A percentile compares a stretch with the other conserved stretches of the same genome.
Evolutionary conservation across 2,113 vertebrate species (phyloP).

Genomic region (Pungitius pungitius): DNA sequence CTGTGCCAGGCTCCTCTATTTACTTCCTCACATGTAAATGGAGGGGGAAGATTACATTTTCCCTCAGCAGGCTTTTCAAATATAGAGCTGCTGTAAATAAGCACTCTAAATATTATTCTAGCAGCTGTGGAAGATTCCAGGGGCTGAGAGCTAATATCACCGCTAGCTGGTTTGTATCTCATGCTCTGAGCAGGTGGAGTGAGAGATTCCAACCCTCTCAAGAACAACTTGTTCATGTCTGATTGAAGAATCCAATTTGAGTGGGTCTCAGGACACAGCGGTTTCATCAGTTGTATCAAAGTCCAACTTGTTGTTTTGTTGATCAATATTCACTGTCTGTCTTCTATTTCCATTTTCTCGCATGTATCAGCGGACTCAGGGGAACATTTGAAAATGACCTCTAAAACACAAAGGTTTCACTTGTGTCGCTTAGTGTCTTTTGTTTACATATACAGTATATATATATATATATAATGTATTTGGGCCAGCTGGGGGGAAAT

Average conservation of each 20-base stretch:
- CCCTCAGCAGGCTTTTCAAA: constrained; percentile 45
- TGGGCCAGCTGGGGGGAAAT: constrained; percentile 23
- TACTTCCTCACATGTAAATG: constrained; percentile 60
- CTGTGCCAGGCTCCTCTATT: constrained; percentile 52
- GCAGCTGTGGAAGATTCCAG: constrained; percentile 50
- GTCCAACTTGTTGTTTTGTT: constrained; percentile 32
- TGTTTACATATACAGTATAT: constrained; percentile 10
- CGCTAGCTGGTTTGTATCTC: constrained; percentile 21
- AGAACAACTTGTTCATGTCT: constrained; percentile 52
- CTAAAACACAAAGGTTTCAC: constrained; percentile 23
- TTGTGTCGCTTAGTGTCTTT: constrained; percentile 1
- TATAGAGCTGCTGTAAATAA: constrained; percentile 57
- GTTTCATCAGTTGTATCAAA: constrained; percentile 45
- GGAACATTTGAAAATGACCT: constrained; percentile 42
- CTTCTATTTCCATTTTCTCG: constrained; percentile 34
- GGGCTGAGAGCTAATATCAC: constrained; percentile 48
- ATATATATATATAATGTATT: constrained; percentile 15
- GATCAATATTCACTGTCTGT: constrained; percentile 53
- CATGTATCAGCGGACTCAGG: constrained; percentile 20
- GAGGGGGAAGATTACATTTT: constrained; percentile 46
- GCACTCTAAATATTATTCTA: constrained; percentile 62
- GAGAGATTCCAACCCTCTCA: constrained; percentile 30
- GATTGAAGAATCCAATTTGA: constrained; percentile 50
- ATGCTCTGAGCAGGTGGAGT: constrained; percentile 34
- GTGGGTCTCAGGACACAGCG: constrained; percentile 5